These are phyloP conservation scores for Pelecanoides urinatrix DNA, from an alignment of 2,113 vertebrate genomes.

Conservation along the genomic window DNA sequence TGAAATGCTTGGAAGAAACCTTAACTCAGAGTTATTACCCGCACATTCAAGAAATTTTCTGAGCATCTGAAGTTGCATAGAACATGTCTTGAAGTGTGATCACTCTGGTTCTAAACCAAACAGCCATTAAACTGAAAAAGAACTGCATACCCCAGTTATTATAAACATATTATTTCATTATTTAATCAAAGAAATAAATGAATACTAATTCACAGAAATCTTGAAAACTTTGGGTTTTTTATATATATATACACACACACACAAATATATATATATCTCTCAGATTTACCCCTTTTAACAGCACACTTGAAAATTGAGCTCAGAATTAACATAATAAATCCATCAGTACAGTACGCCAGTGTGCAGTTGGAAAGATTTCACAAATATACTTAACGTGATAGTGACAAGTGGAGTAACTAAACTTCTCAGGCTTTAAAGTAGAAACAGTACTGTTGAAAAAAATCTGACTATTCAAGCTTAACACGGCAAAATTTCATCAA, in stretches of 20 bases:
- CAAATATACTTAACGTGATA: no score
- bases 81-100: neutral
- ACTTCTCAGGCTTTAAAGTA: neutral
- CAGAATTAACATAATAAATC: neutral
- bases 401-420: neutral
- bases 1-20: neutral
- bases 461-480: neutral
- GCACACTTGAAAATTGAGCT: neutral
- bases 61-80: neutral
- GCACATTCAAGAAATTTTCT: neutral
- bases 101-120: neutral
- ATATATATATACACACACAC: no score
- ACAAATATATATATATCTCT: no score
- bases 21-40: neutral
- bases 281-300: neutral
- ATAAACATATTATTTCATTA: neutral
- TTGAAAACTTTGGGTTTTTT: neutral
- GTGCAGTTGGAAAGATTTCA: neutral
- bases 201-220: neutral
- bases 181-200: neutral
- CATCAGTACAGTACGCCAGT: neutral
- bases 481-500: neutral
- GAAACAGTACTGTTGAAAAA: neutral
- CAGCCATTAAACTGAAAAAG: neutral
- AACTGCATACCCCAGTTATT: neutral